Evolutionary conservation across 1,140 invertebrate species (phyloP), one percentile per base, ranked within the genome.

Genomic region (Apocrypta bakeri): DNA sequence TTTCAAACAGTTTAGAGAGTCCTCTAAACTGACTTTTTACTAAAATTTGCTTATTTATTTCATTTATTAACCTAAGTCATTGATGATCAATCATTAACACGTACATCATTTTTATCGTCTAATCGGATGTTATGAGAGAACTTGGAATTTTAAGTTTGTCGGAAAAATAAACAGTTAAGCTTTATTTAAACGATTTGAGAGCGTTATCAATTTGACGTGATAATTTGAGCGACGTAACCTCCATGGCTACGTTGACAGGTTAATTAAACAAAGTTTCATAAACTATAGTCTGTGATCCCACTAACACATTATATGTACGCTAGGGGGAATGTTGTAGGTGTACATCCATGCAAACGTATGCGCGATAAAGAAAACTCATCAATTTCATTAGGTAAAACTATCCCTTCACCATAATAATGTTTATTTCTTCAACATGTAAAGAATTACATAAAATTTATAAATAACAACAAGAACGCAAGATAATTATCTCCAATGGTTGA

Each of bases 401-500:
- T 21, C n/a, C 48, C 48, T 17, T 56, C 48, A 56, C 48, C 48
- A 56, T 56, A 21, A n/a, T 56, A 56, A n/a, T 56, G 17, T 56
- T 56, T 56, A 56, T 56, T 56, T 6, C 48, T 56, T 56, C 48
- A 56, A 56, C 21, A 21, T 56, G 48, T 56, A 56, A 21, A 56
- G 17, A 21, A 21, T 56, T 56, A 56, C 48, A 56, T 56, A 56
- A 56, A 56, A n/a, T 56, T n/a, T 56, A 56, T 56, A 56, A 21
- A 56, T 56, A 56, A 48, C n/a, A 63, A 63, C 31, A 75, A 33
- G 17, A 68, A 37, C 63, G 40, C 61, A 74, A 29, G 8, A 27
- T 63, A 68, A 82, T 75, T 42, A 9, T 9, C 14, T 24, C 42
- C 42, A 48, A 79, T 79, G 21, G 21, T 56, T 56, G 48, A n/a